These are phyloP conservation scores for Haplochromis burtoni DNA, from an alignment of 2,113 vertebrate genomes.

Conservation along the genomic window DNA sequence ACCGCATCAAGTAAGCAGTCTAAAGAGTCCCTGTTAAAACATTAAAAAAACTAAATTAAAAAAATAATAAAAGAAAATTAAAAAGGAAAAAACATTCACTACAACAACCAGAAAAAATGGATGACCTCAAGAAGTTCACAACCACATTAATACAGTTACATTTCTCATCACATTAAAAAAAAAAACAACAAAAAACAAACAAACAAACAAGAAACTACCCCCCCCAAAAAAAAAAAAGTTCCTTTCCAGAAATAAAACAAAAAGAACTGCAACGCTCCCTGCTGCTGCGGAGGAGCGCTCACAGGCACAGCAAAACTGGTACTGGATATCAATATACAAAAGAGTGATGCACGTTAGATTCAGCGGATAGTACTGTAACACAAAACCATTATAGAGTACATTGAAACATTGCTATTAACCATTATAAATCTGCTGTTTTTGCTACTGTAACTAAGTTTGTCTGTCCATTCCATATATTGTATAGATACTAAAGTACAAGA, in stretches of 20 bases:
- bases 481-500: slow-evolving; percentile 77
- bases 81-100: slow-evolving; percentile 59
- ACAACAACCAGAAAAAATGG: slow-evolving; percentile 59
- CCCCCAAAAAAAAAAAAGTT: slow-evolving; percentile 22
- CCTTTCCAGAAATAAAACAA: slow-evolving; percentile 30
- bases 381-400: slow-evolving; percentile 80
- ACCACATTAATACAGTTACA: slow-evolving; percentile 75
- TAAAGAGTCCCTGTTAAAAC: slow-evolving; percentile 68
- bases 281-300: slow-evolving; percentile 38
- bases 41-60: slow-evolving; percentile 24
- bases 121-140: slow-evolving; percentile 73
- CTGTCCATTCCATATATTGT: slow-evolving; percentile 79
- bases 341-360: slow-evolving; percentile 72
- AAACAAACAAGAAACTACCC: background rate
- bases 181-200: background rate
- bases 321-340: slow-evolving; percentile 74
- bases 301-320: slow-evolving; percentile 71
- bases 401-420: slow-evolving; percentile 74
- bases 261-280: slow-evolving; percentile 52
- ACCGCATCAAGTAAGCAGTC: slow-evolving; percentile 66
- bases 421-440: slow-evolving; percentile 74
- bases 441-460: slow-evolving; percentile 80
- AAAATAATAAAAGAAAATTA: background rate
- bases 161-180: slow-evolving; percentile 64
- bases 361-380: slow-evolving; percentile 76